Evolutionary conservation across 2,797 vertebrate species (phyloP).

Genomic region (Alca torda): DNA sequence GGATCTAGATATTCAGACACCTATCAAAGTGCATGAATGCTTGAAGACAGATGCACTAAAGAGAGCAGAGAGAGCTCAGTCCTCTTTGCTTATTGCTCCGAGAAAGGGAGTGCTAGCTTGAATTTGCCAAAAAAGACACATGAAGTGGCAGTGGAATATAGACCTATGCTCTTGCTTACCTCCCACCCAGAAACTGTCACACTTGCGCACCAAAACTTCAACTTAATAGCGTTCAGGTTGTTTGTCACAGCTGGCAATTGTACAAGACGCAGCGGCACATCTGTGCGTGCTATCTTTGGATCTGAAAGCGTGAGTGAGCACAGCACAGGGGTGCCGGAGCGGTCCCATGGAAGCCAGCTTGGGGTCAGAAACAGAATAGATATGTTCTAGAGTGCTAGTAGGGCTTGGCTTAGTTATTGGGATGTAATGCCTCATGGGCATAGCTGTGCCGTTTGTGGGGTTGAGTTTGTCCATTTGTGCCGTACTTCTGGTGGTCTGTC

Average conservation of each 20-base stretch:
- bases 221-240: neutral
- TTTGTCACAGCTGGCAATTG: neutral
- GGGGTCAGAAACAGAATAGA: neutral
- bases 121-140: neutral
- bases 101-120: neutral
- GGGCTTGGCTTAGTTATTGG: neutral
- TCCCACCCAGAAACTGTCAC: neutral
- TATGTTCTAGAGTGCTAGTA: neutral
- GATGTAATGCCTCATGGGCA: neutral
- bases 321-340: accelerated
- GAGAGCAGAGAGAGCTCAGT: neutral
- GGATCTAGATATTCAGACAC: neutral
- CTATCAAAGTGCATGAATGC: neutral
- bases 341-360: neutral
- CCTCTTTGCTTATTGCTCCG: neutral
- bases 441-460: neutral
- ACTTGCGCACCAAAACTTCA: neutral
- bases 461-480: neutral
- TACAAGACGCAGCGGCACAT: neutral
- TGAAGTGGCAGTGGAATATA: neutral
- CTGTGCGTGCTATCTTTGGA: neutral
- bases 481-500: accelerated
- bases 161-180: neutral
- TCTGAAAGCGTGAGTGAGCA: accelerated
- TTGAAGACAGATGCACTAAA: neutral